Base-by-base conservation (phyloP, 2,888 invertebrate species). In the Seira musarum region DNA sequence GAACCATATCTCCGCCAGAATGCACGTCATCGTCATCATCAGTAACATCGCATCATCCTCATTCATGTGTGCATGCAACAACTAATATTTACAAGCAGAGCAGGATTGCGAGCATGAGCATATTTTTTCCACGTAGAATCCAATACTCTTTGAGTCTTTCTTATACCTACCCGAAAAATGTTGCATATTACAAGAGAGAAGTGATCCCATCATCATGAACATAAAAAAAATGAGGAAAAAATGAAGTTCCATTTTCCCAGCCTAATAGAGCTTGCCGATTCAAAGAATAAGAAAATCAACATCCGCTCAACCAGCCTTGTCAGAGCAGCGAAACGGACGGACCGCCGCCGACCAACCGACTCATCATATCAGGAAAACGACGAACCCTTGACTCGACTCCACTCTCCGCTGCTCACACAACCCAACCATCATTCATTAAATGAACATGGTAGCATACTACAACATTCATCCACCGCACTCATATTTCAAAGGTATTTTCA, bases 1-100 rank as follows among this genome's bases (percentile, higher is more conserved):
- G 70, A 70, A 70, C 70, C 70, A 70, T 70, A 70, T 70, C 70
- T 70, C 70, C 70, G 70, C 70, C 60, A 49, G 60, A 69, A n/a
- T n/a, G n/a, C n/a, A n/a, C n/a, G n/a, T n/a, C n/a, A n/a, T n/a
- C n/a, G n/a, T 57, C 69, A 61, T 70, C 35, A 61, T 70, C 60
- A 60, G n/a, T 35, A 46, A 57, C 19, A 70, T 17, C 70, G 19
- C 30, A 19, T 19, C 60, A 70, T 70, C 70, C 70, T 70, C 70
- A 70, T 70, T 70, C 61, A 70, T 70, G 70, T 70, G 70, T 70
- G 69, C 69, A 53, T 69, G 25, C 69, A 19, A n/a, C n/a, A n/a
- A n/a, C n/a, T n/a, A n/a, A n/a, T 53, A 53, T 15, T 8, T 53
- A 53, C n/a, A 3, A 13, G 53, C 2, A 15, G 53, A 53, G 53